Percentiles rank a stretch among this genome's conserved stretches.
Evolutionary conservation across 2,113 vertebrate genomes (phyloP).

Genomic region (Urocynchramus pylzowi): DNA sequence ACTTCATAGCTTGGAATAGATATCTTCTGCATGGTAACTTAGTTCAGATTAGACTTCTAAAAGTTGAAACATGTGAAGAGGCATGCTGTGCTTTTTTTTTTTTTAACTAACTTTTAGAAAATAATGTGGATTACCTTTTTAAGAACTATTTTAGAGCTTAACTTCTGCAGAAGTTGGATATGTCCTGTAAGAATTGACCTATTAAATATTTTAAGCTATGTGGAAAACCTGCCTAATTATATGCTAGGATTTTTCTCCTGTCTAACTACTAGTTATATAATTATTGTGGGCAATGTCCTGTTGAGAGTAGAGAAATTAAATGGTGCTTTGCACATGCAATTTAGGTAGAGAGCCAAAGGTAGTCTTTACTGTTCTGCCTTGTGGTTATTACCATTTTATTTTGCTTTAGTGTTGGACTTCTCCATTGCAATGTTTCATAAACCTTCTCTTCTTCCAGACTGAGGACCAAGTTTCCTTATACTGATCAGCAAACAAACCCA

Average conservation of each 20-base stretch:
- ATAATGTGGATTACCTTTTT: background rate
- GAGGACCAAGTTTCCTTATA: constrained; percentile 80
- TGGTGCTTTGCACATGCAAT: background rate
- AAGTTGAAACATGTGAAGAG: background rate
- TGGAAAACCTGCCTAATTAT: background rate
- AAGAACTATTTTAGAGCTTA: background rate
- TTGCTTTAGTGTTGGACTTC: background rate
- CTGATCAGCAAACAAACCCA: constrained; percentile 80
- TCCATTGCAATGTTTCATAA: constrained; percentile 8
- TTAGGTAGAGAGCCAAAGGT: background rate
- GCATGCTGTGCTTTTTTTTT: background rate
- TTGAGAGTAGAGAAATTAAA: background rate
- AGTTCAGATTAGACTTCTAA: background rate
- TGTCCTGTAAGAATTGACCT: background rate
- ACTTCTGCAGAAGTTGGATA: background rate
- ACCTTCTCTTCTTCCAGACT: constrained; percentile 75
- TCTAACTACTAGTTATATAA: background rate
- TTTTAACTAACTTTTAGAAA: background rate
- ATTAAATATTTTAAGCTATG: background rate
- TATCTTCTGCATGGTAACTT: background rate
- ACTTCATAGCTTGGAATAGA: background rate
- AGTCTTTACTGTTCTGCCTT: background rate
- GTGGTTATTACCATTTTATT: background rate
- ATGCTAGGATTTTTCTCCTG: background rate
- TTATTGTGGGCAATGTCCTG: background rate